Percentiles rank a stretch among this genome's conserved stretches.
phyloP scores from a whole-genome alignment of 2,888 invertebrate species.

The Druceiella hillmani region DNA sequence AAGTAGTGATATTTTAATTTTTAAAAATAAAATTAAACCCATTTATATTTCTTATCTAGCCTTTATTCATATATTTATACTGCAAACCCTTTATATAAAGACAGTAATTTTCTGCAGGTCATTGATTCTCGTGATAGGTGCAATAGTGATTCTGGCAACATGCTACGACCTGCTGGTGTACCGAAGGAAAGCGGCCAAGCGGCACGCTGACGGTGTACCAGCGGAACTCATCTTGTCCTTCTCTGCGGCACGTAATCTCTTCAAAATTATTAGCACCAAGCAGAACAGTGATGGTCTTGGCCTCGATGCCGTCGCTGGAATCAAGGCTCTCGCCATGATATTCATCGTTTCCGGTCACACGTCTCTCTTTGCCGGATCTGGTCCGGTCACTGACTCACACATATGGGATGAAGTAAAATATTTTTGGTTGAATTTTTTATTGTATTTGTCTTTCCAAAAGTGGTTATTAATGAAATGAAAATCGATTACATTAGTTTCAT shows the following conservation, averaged over 20 bases:
- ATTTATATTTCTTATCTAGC: too few species aligned
- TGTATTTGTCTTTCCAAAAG: too few species aligned
- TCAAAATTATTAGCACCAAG: conserved; percentile 54
- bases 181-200: conserved; percentile 32
- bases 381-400: conserved; percentile 60
- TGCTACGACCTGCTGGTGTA: conserved; percentile 42
- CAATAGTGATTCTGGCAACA: conserved; percentile 43
- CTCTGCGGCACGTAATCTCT: conserved; percentile 54
- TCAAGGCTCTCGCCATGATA: conserved; percentile 63
- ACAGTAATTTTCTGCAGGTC: conserved; percentile 40
- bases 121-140: conserved; percentile 40
- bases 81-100: too few species aligned
- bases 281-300: conserved; percentile 53
- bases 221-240: conserved; percentile 45
- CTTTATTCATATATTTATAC: too few species aligned
- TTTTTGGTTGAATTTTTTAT: too few species aligned
- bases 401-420: conserved; percentile 55
- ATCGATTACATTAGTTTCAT: too few species aligned
- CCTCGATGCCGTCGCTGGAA: conserved; percentile 59
- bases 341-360: conserved; percentile 64
- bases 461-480: too few species aligned
- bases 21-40: too few species aligned
- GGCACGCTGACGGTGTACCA: conserved; percentile 21
- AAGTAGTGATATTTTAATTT: too few species aligned
- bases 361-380: conserved; percentile 59